Evolutionary conservation across 2,888 invertebrate species (phyloP), one percentile per base, ranked within the genome.

Genomic region (Ophonus ardosiacus): DNA sequence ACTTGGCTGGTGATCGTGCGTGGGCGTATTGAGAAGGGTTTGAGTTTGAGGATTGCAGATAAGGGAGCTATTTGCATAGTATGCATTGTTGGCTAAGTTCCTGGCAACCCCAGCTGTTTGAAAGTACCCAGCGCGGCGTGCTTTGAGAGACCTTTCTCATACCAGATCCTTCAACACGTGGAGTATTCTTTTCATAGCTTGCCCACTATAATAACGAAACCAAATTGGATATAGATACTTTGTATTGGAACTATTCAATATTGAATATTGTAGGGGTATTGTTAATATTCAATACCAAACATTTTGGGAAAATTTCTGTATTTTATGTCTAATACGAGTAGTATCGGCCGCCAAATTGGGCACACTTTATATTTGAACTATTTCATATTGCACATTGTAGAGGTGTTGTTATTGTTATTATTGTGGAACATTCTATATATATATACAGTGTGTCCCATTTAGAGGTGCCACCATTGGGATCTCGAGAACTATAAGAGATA

Each of bases 1-100:
- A 40, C 40, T 71, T 17, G 6, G 1, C 51, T n/a, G 31, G 65
- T 13, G 21, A 10, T 4, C 24, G 21, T 63, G 24, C 38, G 31
- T 68, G 10, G 38, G 38, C n/a, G 38, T 24, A 63, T 63, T 63
- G 63, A 68, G 68, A 24, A 68, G 15, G 68, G 31, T 68, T 24
- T 24, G 68, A 13, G 24, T n/a, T 13, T n/a, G 24, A 15, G 57
- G 21, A 57, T 57, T 57, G 56, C 24, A 57, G 78, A 31, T 57
- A 57, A 78, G 57, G 31, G 15, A 24, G 31, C 31, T 57, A 78
- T 78, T 78, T 78, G 78, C 78, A 78, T 78, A 21, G 78, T n/a
- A 78, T 57, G 18, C 78, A 78, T 78, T 78, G 78, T 78, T 78
- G n/a, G 56, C 57, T 15, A 78, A 78, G 56, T 78, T 74, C 74